Evolutionary conservation across 2,797 vertebrate species (phyloP).

Genomic region (Gymnoscopelus braueri): DNA sequence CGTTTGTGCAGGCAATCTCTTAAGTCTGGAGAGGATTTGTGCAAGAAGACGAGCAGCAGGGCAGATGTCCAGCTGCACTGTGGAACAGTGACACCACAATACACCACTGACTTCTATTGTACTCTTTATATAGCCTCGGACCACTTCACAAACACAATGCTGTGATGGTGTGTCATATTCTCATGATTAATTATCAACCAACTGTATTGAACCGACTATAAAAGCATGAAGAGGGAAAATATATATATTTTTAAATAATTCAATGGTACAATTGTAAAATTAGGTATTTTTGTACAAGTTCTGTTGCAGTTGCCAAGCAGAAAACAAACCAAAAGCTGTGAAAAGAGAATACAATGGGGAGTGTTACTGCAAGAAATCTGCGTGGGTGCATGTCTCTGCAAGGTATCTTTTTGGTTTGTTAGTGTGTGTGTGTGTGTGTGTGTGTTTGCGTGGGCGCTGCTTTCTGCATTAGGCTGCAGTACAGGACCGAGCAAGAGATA

Average conservation of each 20-base stretch:
- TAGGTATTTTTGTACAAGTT: constrained; percentile 27
- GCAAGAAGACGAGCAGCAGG: constrained; percentile 24
- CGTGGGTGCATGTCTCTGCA: constrained; percentile 77
- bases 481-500: constrained; percentile 61
- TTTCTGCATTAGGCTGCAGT: constrained; percentile 73
- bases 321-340: constrained; percentile 61
- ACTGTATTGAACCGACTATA: constrained; percentile 15
- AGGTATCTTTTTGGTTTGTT: constrained; percentile 56
- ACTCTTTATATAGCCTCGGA: constrained; percentile 57
- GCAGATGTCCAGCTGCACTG: constrained; percentile 60
- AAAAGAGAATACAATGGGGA: constrained; percentile 69
- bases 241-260: no score
- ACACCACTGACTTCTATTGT: constrained; percentile 54
- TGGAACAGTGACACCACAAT: constrained; percentile 35
- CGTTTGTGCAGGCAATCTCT: constrained; percentile 25
- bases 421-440: constrained; percentile 33
- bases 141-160: constrained; percentile 46
- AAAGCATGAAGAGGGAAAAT: no score
- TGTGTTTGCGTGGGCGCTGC: constrained; percentile 73
- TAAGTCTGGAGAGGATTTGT: constrained; percentile 50
- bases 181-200: constrained; percentile 13
- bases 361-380: constrained; percentile 58
- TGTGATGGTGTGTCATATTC: constrained; percentile 37
- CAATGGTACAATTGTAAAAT: not conserved
- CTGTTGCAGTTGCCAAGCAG: constrained; percentile 44